Evolutionary conservation across 2,797 vertebrate genomes (phyloP), one percentile per base, ranked within the genome.

Genomic region (Sus cebifrons): DNA sequence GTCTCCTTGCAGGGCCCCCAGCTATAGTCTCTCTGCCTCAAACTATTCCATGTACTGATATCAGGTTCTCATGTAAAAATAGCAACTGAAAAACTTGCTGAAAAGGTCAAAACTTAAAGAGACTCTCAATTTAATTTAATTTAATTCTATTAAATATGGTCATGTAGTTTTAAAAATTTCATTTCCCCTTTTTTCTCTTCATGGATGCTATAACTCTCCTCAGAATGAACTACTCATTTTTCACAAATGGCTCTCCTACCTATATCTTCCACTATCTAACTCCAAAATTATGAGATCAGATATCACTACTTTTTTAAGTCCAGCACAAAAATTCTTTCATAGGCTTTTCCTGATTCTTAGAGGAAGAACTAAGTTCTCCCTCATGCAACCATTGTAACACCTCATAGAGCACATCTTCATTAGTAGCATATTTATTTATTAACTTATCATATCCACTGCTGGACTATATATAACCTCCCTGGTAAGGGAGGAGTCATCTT

Each of bases 241-340:
- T 89, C 82, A 89, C 0, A 0, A 90, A 68, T 36, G 77, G 13
- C 52, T 84, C 32, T 62, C 18, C 62, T 86, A 49, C 21, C 56
- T 62, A 2, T 62, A 84, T 2, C 23, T 88, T 62, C 77, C 17
- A 44, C 18, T 44, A 20, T 89, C 16, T 86, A 44, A 52, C 18
- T 60, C 21, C 40, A 54, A 62, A 65, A 91, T 68, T 29, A 21
- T 32, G 16, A 70, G 40, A 65, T 49, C 62, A 84, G 64, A 82
- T 21, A 89, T 29, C 23, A 78, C 23, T 27, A 93, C 6, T 70
- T 92, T 92, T 44, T 2, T 25, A 93, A 89, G 7, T 68, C 20
- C 18, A 82, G 21, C 11, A 75, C n/a, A 44, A 74, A 74, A 74
- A 36, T 70, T 96, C 81, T 68, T 93, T 83, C 93, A 83, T 11